These are phyloP conservation scores for Ataeniobius toweri DNA, from an alignment of 2,797 vertebrate species.

Conservation along the genomic window DNA sequence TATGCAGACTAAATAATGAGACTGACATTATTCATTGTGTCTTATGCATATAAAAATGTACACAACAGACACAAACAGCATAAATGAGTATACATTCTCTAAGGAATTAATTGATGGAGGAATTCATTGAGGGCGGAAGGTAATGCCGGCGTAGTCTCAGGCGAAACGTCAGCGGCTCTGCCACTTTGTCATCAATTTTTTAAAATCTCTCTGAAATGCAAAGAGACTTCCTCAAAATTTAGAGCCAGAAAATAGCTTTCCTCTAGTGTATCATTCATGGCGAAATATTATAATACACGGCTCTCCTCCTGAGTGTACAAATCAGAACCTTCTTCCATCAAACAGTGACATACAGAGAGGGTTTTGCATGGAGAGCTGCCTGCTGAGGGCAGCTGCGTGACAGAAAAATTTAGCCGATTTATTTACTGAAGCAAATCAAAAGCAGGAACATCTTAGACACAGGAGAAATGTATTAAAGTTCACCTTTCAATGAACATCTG, in stretches of 20 bases:
- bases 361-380: slow-evolving; percentile 33
- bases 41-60: slow-evolving; percentile 37
- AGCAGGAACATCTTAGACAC: not conserved
- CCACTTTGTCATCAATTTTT: slow-evolving; percentile 70
- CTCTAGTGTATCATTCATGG: slow-evolving; percentile 50
- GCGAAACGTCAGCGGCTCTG: slow-evolving; percentile 60
- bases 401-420: slow-evolving; percentile 15
- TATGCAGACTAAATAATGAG: slow-evolving; percentile 38
- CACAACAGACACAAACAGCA: slow-evolving; percentile 38
- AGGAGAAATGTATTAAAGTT: too few relatives aligned
- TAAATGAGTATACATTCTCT: slow-evolving; percentile 39
- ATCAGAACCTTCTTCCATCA: slow-evolving; percentile 56
- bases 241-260: slow-evolving; percentile 65
- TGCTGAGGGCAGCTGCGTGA: slow-evolving; percentile 10
- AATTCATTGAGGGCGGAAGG: too few relatives aligned
- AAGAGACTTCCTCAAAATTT: slow-evolving; percentile 62
- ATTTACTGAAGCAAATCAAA: slow-evolving; percentile 8
- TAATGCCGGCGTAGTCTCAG: too few relatives aligned
- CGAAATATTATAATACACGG: slow-evolving; percentile 49
- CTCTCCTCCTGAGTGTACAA: slow-evolving; percentile 45
- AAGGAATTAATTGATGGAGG: slow-evolving; percentile 40
- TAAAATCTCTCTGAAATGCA: slow-evolving; percentile 61
- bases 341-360: slow-evolving; percentile 24
- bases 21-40: slow-evolving; percentile 46
- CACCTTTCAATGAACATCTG: too few relatives aligned